Evolutionary conservation across 2,797 vertebrate genomes (phyloP), one percentile per base, ranked within the genome.

Genomic region (Sebastes iracundus): DNA sequence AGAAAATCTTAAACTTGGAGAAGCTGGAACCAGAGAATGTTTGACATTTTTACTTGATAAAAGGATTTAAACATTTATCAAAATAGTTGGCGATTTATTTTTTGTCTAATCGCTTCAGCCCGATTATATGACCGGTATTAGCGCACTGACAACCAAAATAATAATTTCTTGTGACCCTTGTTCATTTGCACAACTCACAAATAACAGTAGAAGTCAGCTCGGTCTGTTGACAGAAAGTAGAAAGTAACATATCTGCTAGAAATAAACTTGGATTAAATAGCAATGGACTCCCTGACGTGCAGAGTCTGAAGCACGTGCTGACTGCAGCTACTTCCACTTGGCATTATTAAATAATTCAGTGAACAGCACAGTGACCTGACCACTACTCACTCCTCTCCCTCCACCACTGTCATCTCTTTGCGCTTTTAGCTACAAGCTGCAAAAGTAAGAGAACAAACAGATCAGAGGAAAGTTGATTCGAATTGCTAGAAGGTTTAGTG

Each of bases 261-360:
- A 25, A 46, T 12, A 73, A 64, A 68, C 63, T 35, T 30, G 28
- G 52, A 77, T 73, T 30, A 65, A 72, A 69, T 73, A 46, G 69
- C 46, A 81, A 61, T 11, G 58, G n/a, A 63, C 28, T 82, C 33
- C 4, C 59, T 83, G 71, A 6, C 14, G 23, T 49, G 23, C 33
- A 60, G 55, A 77, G 55, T 58, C 62, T 80, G 53, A 72, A 28
- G 49, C 73, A 64, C 38, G 23, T 72, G 79, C 71, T 20, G 60
- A 84, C 60, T 89, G 82, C 72, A 67, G 82, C 82, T 77, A 56
- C 75, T 84, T 84, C 73, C 53, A 90, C 55, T 77, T 70, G 59
- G 46, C 33, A 73, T 70, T 79, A 75, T 76, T 93, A 3, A 93
- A 94, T 92, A 93, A 93, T 94, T 93, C 79, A 94, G 79, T 42